Percentiles rank a stretch among this genome's conserved stretches.
phyloP scores from a whole-genome alignment of 2,888 invertebrate species.

The Chloroclystis v-ata region DNA sequence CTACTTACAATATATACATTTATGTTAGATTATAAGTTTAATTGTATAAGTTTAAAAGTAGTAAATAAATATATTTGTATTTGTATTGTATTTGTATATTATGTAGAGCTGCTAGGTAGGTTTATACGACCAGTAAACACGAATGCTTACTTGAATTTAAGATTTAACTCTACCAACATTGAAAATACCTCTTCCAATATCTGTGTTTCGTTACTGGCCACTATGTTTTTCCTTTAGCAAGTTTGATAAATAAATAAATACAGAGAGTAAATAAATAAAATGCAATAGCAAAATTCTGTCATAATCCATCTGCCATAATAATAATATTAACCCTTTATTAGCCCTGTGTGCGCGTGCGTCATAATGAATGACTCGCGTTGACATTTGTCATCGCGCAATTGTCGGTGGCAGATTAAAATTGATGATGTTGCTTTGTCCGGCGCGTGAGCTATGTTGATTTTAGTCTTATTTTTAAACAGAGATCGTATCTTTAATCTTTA shows the following conservation, averaged over 20 bases:
- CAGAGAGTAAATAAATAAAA: slow-evolving; percentile 4
- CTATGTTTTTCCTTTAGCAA: too few species aligned
- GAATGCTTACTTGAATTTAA: too few species aligned
- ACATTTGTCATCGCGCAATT: slow-evolving; percentile 78
- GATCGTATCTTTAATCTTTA: slow-evolving; percentile 45
- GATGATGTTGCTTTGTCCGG: slow-evolving; percentile 74
- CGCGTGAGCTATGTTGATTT: slow-evolving; percentile 53
- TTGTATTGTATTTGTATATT: too few species aligned
- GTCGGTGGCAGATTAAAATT: slow-evolving; percentile 75
- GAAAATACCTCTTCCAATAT: too few species aligned
- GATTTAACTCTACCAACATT: too few species aligned
- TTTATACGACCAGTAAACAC: too few species aligned
- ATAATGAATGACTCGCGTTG: slow-evolving; percentile 70
- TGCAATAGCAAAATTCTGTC: slow-evolving; percentile 30
- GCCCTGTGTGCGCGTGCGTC: slow-evolving; percentile 63
- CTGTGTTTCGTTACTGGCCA: too few species aligned
- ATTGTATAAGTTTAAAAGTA: too few species aligned
- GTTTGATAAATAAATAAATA: neutral
- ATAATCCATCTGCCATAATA: slow-evolving; percentile 57
- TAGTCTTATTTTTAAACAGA: slow-evolving; percentile 50
- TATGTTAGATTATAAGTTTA: too few species aligned
- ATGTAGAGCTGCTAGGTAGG: too few species aligned
- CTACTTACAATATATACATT: too few species aligned
- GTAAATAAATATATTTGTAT: too few species aligned
- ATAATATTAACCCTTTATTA: slow-evolving; percentile 75